These are phyloP conservation scores for Myotis yumanensis DNA, from an alignment of 2,113 vertebrate species.

Conservation along the genomic window DNA sequence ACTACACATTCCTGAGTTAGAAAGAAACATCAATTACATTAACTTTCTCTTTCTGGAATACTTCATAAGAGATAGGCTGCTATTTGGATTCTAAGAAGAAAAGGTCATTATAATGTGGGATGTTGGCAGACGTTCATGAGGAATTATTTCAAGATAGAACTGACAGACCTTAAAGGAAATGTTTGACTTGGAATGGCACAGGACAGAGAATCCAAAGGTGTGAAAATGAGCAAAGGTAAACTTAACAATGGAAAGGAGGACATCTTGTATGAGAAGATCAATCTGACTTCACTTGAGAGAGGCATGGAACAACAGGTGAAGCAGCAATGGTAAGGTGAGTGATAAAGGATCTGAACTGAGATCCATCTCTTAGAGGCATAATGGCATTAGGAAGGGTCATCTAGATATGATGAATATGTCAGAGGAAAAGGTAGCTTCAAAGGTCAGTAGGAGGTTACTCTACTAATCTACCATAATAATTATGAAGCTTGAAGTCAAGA, in stretches of 20 bases:
- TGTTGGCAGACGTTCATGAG: neutral
- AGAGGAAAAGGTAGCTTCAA: neutral
- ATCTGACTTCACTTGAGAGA: neutral
- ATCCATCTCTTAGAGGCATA: neutral
- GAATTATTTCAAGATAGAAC: neutral
- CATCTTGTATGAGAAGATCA: neutral
- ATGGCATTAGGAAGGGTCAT: neutral
- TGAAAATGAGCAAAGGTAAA: neutral
- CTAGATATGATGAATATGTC: neutral
- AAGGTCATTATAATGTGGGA: constrained; percentile 8
- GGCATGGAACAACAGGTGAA: neutral
- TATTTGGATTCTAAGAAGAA: neutral
- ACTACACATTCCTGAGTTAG: neutral
- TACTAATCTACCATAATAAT: neutral
- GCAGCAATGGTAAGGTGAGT: neutral
- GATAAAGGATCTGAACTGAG: constrained; percentile 17
- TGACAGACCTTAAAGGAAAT: constrained; percentile 9
- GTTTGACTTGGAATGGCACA: neutral
- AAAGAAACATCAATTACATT: neutral
- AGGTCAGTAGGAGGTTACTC: neutral
- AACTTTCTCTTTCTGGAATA: neutral
- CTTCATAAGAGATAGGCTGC: neutral
- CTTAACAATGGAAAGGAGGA: neutral
- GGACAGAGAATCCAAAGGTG: neutral
- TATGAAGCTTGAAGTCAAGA: neutral